Evolutionary conservation across 2,113 vertebrate species (phyloP), one percentile per base, ranked within the genome.

Genomic region (Fukomys damarensis): DNA sequence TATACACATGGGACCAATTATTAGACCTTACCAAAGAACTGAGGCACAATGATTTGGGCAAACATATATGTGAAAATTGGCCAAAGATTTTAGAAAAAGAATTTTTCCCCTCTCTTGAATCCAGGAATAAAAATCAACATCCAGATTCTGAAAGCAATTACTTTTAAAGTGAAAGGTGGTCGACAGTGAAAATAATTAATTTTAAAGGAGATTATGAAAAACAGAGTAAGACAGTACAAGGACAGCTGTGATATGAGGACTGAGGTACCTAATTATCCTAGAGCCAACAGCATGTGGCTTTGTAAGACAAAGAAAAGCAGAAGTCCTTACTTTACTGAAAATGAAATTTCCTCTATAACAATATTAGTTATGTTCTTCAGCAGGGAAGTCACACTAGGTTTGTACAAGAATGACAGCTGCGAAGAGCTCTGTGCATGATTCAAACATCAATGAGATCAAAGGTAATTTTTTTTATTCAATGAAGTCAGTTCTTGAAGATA

Each of bases 381-480:
- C 82, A 93, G 72, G 35, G 12, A 46, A 58, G 65, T 58, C 72
- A 86, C 26, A 3, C 70, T 74, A 17, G 61, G 79, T 94, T 85
- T 94, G 43, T 22, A 26, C 82, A 26, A 80, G 72, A 89, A 14
- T 92, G 87, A 86, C 85, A 92, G 35, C 3, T 93, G 54, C 83
- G n/a, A 24, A 89, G 88, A 94, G 46, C 41, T 82, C 70, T 87
- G 22, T 66, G 28, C n/a, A 24, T 63, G 43, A 93, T 52, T 89
- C 13, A 93, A 80, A 95, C 32, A 66, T 86, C 92, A 66, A 16
- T 83, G 59, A 63, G 82, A 89, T 74, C 83, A 95, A 87, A 52
- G n/a, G n/a, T 80, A 96, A 89, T 83, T 96, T 97, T 96, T 97
- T 89, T 90, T 89, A 30, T 95, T 93, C 92, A 95, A 87, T 96